Conservation (phyloP, 2,888 invertebrate genomes). For the Abrostola triplasia region DNA sequence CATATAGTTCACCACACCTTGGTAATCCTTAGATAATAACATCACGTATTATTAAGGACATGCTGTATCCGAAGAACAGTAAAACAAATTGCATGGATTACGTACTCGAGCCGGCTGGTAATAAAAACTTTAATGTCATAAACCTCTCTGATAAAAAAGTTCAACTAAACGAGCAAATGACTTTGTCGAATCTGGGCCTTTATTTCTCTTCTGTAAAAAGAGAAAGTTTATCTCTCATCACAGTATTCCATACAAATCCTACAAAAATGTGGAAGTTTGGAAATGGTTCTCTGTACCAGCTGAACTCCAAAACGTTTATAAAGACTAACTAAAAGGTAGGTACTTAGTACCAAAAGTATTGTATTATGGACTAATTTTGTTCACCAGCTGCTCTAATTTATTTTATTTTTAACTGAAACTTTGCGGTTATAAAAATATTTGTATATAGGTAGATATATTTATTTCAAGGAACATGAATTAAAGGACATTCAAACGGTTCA, state of each 20-base stretch:
- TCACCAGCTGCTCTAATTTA: too few relatives aligned
- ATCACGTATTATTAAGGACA: conserved; percentile 80
- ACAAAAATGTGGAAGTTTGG: too few relatives aligned
- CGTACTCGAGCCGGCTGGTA: conserved; percentile 62
- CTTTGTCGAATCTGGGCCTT: conserved; percentile 42
- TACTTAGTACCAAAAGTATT: too few relatives aligned
- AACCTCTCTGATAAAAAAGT: conserved; percentile 62
- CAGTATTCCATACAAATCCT: conserved; percentile 17
- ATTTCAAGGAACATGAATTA: too few relatives aligned
- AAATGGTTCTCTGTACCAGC: too few relatives aligned
- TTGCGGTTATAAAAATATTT: too few relatives aligned
- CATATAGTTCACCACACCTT: conserved; percentile 45
- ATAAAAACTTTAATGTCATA: conserved; percentile 74
- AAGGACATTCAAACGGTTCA: too few relatives aligned
- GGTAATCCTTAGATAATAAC: conserved; percentile 76
- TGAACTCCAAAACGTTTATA: too few relatives aligned
- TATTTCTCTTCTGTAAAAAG: conserved; percentile 37
- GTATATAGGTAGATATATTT: too few relatives aligned
- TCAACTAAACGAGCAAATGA: conserved; percentile 55
- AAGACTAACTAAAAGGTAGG: too few relatives aligned
- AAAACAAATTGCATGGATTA: conserved; percentile 83
- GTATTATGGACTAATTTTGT: too few relatives aligned
- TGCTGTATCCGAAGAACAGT: conserved; percentile 71
- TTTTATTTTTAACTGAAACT: too few relatives aligned
- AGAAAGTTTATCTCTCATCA: conserved; percentile 24